Base-by-base conservation (phyloP, 2,888 invertebrate species). In the Mylabris sibirica region DNA sequence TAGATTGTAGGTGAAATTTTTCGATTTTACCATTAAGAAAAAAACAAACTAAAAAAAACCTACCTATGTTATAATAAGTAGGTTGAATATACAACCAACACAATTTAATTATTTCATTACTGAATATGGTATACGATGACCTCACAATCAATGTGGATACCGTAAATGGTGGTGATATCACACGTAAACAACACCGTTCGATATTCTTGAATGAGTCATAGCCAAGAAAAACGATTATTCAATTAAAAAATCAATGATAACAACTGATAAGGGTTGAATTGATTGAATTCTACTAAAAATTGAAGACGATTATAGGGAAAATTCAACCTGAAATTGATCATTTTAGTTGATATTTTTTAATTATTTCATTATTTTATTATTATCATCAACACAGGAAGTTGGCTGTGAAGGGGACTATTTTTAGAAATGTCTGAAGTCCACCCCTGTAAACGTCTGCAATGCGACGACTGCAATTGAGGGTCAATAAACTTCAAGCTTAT, bases 151-250 rank as follows among this genome's bases (percentile, higher is more conserved):
- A n/a, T 41, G 41, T 35, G 68, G 75, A 71, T 71, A 65, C 78
- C 79, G 73, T 78, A 78, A 77, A 79, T 75, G 79, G 80, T 71
- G 67, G 77, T 79, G 79, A 79, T 79, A 78, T 80, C 79, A 79
- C 76, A 65, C 63, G 63, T 69, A 66, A 68, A 65, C 70, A 71
- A 22, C 49, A 60, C 62, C 66, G 66, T 44, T 66, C 66, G 59
- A 60, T 62, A 65, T 24, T 62, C 17, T n/a, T 34, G 38, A 30
- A 61, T 68, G 68, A 68, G 62, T 68, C 68, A 68, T 65, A 57
- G 6, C 17, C 6, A 17, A 41, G 14, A 41, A 41, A 41, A 41
- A 41, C 41, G 2, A 41, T 41, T 41, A 41, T 41, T 41, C 14
- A n/a, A n/a, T n/a, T 12, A 41, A 41, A 41, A 14, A n/a, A 41